Evolutionary conservation across 2,113 vertebrate species (phyloP), one percentile per base, ranked within the genome.

Genomic region (Pao palembangensis): DNA sequence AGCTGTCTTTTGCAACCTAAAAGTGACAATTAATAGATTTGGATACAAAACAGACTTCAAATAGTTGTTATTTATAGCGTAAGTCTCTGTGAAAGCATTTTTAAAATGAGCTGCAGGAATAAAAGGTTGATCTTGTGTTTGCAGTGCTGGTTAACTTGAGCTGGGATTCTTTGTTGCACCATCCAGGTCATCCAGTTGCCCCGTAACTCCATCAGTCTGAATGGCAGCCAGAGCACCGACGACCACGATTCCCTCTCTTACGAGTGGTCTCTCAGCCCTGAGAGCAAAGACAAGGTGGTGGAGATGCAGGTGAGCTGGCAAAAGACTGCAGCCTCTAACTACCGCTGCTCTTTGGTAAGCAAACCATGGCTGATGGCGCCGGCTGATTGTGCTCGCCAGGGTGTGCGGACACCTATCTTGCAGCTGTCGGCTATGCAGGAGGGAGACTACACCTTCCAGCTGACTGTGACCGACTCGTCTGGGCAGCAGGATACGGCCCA

Each of bases 341-440:
- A 1, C 13, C 3, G 44, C 6, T 6, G 7, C n/a, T 6, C 43
- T 17, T 44, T 1, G 16, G 8, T 48, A 4, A 7, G n/a, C 16
- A n/a, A 6, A 48, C 19, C 28, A 13, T 19, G 6, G 3, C 4
- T 47, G n/a, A 75, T 1, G 0, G 2, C 21, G 16, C 2, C 4
- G 1, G 25, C 10, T 43, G 8, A 7, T 44, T 60, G 0, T 61
- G 16, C 17, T 58, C 14, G 42, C 25, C 62, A 99, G 97, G 97
- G 96, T 0, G 97, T 98, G 43, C 90, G 95, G 68, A 98, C 94
- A 0, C 91, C 95, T 0, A 92, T 81, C 51, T 84, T 98, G 23
- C 96, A 98, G 88, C 92, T 99, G 51, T 98, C 96, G 5, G 94
- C 95, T 5, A 92, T 99, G 94, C 94, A 98, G 78, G 96, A 98